These are phyloP conservation scores for Pholis gunnellus DNA, from an alignment of 2,113 vertebrate species.

Conservation along the genomic window DNA sequence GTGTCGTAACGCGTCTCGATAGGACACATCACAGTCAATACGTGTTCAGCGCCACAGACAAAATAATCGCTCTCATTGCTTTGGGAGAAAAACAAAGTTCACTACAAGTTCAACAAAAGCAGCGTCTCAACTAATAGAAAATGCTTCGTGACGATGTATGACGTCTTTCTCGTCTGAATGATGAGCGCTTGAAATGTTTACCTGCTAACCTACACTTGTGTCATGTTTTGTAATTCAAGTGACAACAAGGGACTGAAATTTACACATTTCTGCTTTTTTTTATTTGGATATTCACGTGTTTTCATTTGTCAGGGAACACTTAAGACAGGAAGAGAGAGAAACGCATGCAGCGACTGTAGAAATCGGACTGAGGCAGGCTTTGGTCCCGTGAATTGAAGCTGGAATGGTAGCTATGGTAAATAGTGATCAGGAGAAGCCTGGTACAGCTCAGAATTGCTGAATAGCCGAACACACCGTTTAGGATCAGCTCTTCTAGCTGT, in stretches of 20 bases:
- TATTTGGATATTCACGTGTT: slow-evolving; percentile 12
- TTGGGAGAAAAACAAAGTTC: slow-evolving; percentile 48
- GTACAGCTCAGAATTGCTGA: not conserved
- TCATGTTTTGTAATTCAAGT: slow-evolving; percentile 10
- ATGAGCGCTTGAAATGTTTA: slow-evolving; percentile 22
- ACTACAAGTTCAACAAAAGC: slow-evolving; percentile 52
- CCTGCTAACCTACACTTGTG: slow-evolving; percentile 3
- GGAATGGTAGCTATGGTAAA: not conserved
- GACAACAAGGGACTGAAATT: slow-evolving; percentile 13
- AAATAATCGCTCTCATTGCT: slow-evolving; percentile 40
- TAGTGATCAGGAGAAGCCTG: not conserved
- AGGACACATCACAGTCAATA: slow-evolving; percentile 39
- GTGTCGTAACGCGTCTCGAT: slow-evolving; percentile 26
- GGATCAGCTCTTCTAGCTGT: not conserved
- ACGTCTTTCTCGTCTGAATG: slow-evolving; percentile 17
- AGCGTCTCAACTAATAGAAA: slow-evolving; percentile 2
- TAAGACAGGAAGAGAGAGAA: not conserved
- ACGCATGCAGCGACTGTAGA: not conserved
- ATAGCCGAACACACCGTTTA: not conserved
- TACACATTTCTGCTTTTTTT: not conserved
- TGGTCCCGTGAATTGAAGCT: not conserved
- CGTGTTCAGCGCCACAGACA: slow-evolving; percentile 16
- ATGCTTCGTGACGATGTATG: not conserved
- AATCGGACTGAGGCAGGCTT: not conserved
- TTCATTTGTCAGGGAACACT: not conserved